Conservation (phyloP, 2,888 invertebrate species). For the Pollenia labialis region DNA sequence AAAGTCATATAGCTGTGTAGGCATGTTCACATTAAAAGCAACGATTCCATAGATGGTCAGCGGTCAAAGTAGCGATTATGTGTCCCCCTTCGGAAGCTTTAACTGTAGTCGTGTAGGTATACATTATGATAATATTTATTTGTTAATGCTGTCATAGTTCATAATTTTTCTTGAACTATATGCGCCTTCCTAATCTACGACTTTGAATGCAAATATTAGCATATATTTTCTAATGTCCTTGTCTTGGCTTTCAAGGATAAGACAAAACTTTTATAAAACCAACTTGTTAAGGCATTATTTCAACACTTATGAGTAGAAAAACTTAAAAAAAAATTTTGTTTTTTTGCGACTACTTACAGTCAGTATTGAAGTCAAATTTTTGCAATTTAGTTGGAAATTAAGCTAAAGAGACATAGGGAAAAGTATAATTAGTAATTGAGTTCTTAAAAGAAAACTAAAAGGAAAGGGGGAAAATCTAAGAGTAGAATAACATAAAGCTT, state of each 20-base stretch:
- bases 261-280: slow-evolving; percentile 5
- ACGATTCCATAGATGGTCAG: too few relatives aligned
- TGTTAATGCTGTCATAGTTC: too few relatives aligned
- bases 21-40: too few relatives aligned
- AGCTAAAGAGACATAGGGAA: not conserved
- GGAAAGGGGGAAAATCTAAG: not conserved
- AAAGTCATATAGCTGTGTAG: too few relatives aligned
- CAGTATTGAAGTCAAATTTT: slow-evolving; percentile 62
- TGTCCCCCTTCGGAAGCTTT: too few relatives aligned
- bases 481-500: too few relatives aligned
- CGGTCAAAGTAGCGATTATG: too few relatives aligned
- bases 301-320: slow-evolving; percentile 3
- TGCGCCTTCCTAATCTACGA: not conserved
- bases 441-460: not conserved
- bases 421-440: slow-evolving; percentile 42
- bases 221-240: not conserved
- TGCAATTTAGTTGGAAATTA: slow-evolving; percentile 60
- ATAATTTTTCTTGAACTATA: too few relatives aligned
- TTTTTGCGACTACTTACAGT: slow-evolving; percentile 25
- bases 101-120: too few relatives aligned
- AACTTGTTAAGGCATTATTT: slow-evolving; percentile 36
- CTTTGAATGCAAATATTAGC: not conserved
- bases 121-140: too few relatives aligned
- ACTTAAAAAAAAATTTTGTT: slow-evolving; percentile 46
- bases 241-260: slow-evolving; percentile 31